Base-by-base conservation (phyloP, 2,888 invertebrate species). In the Lasioglossum figueresi region DNA sequence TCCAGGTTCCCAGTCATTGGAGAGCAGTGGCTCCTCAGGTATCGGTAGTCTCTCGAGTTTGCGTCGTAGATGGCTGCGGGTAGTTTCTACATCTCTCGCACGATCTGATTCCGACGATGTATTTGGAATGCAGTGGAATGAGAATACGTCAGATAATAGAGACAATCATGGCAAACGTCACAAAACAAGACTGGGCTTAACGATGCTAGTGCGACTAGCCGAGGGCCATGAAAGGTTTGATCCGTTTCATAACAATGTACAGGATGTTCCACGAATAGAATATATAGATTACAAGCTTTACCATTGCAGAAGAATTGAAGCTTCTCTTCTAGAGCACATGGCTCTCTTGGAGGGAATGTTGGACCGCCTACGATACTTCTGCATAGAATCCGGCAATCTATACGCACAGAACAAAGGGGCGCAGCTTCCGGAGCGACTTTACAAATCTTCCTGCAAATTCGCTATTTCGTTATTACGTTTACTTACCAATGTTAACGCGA, bases 291-390 rank as follows among this genome's bases (percentile, higher is more conserved):
- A 8, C 10, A 23, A 52, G 0, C n/a, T 31, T 34, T 81, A 34
- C 6, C 3, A 48, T 89, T 81, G 1, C 88, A 97, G 97, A 93
- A 96, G 97, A 91, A 96, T 97, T 95, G 96, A 97, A 88, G 95
- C 96, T 72, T 97, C 97, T 87, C 96, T 98, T 91, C 96, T 98
- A 95, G 98, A 98, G 89, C 98, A 98, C 92, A 97, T 98, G 76
- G 96, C 97, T 0, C 95, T 98, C 80, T 92, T 98, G 23, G 98
- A 98, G 93, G 96, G 97, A 19, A 96, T 97, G 94, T 95, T 98
- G 72, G 97, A 97, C 93, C 96, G 98, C 40, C 94, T 98, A 79
- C 96, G 97, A 37, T 92, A 92, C 72, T 92, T 92, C 16, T 95
- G 94, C 82, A 90, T 93, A 10, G 93, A 93, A 59, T 72, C 90